A percentile compares a stretch with the other conserved stretches of the same genome.
Evolutionary conservation across 1,140 invertebrate genomes (phyloP).

Genomic region (Kradibia gibbosae): DNA sequence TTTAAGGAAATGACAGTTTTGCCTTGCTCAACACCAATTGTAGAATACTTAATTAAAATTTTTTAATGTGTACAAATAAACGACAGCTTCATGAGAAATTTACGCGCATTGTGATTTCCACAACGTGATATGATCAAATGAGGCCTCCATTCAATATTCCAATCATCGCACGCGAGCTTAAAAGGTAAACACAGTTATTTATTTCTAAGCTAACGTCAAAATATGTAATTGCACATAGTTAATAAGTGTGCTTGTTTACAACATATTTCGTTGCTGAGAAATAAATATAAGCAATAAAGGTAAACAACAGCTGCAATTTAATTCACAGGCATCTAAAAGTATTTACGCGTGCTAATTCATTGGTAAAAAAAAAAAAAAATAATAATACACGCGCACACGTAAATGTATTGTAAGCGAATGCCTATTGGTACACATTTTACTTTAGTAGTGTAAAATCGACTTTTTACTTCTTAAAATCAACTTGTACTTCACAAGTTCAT

Average conservation of each 20-base stretch:
- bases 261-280: too few relatives aligned
- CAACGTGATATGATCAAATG: conserved; percentile 64
- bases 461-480: too few relatives aligned
- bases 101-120: conserved; percentile 49
- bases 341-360: not conserved
- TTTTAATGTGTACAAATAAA: conserved; percentile 41
- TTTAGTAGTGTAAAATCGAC: too few relatives aligned
- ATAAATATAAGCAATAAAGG: not conserved
- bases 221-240: not conserved
- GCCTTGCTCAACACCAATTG: not conserved
- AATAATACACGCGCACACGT: too few relatives aligned
- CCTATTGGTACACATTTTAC: too few relatives aligned
- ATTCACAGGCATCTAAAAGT: not conserved
- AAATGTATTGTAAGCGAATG: too few relatives aligned
- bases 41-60: conserved; percentile 23
- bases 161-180: conserved; percentile 50
- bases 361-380: too few relatives aligned
- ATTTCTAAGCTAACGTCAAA: not conserved
- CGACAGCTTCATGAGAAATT: conserved; percentile 58
- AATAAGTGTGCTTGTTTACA: too few relatives aligned
- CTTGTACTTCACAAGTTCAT: too few relatives aligned
- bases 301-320: not conserved
- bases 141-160: conserved; percentile 52
- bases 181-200: conserved; percentile 53
- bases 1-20: conserved; percentile 10